These are phyloP conservation scores for Cinclus mexicanus DNA, from an alignment of 2,113 vertebrate genomes.

Conservation along the genomic window DNA sequence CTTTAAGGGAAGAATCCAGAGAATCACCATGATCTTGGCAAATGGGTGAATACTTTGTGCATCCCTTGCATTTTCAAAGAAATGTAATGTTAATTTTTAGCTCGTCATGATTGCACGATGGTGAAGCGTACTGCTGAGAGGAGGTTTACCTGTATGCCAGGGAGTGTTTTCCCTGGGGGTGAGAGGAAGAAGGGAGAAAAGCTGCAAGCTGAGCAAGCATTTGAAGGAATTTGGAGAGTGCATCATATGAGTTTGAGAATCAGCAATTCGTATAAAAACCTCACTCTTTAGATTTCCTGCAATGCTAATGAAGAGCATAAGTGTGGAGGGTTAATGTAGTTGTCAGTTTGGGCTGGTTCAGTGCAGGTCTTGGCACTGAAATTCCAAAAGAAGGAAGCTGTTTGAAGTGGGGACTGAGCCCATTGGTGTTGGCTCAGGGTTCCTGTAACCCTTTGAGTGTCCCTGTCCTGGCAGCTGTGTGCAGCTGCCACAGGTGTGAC, in stretches of 20 bases:
- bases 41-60: neutral
- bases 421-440: neutral
- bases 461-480: neutral
- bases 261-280: neutral
- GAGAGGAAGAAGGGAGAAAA: neutral
- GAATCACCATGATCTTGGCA: fast-evolving
- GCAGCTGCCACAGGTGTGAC: neutral
- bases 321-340: neutral
- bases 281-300: neutral
- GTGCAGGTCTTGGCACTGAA: neutral
- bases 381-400: neutral
- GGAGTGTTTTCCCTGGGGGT: neutral
- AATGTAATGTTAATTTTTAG: neutral
- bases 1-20: neutral
- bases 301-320: fast-evolving
- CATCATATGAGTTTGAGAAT: neutral
- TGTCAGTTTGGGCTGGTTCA: neutral
- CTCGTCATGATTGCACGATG: neutral
- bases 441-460: neutral
- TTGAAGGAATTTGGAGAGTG: neutral
- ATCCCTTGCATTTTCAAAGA: neutral
- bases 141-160: neutral
- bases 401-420: neutral
- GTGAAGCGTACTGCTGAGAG: neutral
- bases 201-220: neutral